Percentiles rank a stretch among this genome's conserved stretches.
These are phyloP conservation scores for Callimorpha dominula DNA, from an alignment of 2,888 invertebrate species.

Conservation along the genomic window DNA sequence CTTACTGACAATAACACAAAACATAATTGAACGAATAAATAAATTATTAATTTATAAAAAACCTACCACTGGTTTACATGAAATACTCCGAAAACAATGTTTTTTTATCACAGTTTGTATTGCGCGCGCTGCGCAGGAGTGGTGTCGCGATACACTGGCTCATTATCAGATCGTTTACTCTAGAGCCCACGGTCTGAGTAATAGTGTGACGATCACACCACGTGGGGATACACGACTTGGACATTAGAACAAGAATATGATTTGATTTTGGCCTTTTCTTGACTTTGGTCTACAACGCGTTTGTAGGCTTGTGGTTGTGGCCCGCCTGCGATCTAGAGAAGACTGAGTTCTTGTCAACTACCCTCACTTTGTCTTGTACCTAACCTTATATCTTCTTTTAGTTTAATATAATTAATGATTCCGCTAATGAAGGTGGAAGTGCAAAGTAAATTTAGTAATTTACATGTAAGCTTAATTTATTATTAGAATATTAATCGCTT, in stretches of 20 bases:
- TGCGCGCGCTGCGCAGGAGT: conserved; percentile 48
- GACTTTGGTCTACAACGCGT: neutral
- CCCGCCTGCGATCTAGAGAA: neutral
- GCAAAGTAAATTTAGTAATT: too few species aligned
- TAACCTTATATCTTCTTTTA: neutral
- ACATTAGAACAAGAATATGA: neutral
- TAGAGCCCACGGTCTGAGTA: conserved; percentile 42
- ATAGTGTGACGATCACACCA: conserved; percentile 38
- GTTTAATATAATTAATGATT: neutral
- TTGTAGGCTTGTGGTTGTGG: neutral
- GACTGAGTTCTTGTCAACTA: neutral
- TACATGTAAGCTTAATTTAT: too few species aligned
- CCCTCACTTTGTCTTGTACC: neutral
- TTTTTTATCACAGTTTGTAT: conserved; percentile 17
- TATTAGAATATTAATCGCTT: too few species aligned
- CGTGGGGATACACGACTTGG: conserved; percentile 41
- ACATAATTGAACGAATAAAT: neutral
- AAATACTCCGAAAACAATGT: conserved; percentile 11
- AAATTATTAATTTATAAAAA: neutral
- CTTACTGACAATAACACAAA: conserved; percentile 9
- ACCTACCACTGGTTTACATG: conserved; percentile 18
- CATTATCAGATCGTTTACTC: conserved; percentile 60
- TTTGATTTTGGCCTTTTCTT: neutral
- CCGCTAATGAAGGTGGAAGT: too few species aligned
- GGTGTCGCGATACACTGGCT: conserved; percentile 54